Percentiles rank a stretch among this genome's conserved stretches.
phyloP scores from a whole-genome alignment of 2,888 invertebrate genomes.

The Phengaris alcon region DNA sequence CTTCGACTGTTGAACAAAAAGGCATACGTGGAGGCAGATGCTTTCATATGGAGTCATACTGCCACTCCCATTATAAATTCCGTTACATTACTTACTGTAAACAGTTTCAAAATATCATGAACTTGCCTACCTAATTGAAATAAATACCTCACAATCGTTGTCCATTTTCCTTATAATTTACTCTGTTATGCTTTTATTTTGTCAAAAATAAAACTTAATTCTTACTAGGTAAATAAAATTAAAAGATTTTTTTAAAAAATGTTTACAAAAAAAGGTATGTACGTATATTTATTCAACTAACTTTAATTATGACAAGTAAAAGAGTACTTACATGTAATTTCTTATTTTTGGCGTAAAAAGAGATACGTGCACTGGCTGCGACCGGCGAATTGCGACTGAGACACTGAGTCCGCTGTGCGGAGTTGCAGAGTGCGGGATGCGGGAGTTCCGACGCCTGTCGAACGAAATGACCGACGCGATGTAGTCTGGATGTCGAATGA shows the following conservation, averaged over 20 bases:
- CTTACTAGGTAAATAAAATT: too few relatives aligned
- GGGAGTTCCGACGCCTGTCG: conserved; percentile 31
- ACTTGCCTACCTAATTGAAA: not conserved
- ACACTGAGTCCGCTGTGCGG: not conserved
- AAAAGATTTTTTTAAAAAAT: too few relatives aligned
- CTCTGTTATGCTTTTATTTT: not conserved
- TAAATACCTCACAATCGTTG: not conserved
- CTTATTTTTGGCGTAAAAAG: conserved; percentile 46
- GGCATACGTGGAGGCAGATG: conserved; percentile 39
- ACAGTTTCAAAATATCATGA: not conserved
- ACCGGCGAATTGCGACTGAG: conserved; percentile 58
- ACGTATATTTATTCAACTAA: too few relatives aligned
- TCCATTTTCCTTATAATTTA: not conserved
- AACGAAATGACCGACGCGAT: conserved; percentile 36
- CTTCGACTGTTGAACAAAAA: conserved; percentile 34
- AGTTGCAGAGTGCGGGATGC: conserved; percentile 29
- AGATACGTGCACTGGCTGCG: conserved; percentile 55
- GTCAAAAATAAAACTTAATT: too few relatives aligned
- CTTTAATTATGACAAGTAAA: not conserved
- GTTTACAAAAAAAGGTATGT: too few relatives aligned
- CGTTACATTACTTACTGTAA: conserved; percentile 42
- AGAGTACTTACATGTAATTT: conserved; percentile 38
- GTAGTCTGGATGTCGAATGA: conserved; percentile 37
- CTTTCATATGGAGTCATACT: conserved; percentile 53
- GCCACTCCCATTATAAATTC: conserved; percentile 49